phyloP scores from a whole-genome alignment of 2,113 vertebrate genomes.

The Vulpes ferrilata region DNA sequence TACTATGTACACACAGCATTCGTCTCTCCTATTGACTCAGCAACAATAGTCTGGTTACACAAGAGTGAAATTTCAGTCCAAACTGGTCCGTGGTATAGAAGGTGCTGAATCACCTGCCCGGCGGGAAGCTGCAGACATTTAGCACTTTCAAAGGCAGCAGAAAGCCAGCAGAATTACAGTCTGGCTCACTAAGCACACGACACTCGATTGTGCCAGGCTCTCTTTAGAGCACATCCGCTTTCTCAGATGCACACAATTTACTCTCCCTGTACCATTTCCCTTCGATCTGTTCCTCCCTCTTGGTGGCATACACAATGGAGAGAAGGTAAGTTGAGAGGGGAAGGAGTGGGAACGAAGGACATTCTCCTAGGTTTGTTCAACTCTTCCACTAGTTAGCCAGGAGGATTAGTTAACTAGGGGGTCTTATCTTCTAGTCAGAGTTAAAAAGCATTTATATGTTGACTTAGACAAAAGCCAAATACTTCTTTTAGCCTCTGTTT shows the following conservation, averaged over 20 bases:
- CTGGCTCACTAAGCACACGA: background rate
- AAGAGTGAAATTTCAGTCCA: conserved; percentile 26
- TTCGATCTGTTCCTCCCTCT: background rate
- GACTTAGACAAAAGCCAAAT: background rate
- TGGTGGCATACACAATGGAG: background rate
- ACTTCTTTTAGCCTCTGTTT: background rate
- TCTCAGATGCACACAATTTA: background rate
- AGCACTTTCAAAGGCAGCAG: conserved; percentile 30
- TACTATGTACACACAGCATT: background rate
- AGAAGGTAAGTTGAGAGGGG: background rate
- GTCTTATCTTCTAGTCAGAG: background rate
- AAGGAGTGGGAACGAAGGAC: background rate
- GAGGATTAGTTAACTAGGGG: background rate
- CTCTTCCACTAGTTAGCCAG: background rate
- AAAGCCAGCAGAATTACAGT: conserved; percentile 43
- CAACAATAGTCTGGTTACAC: conserved; percentile 13
- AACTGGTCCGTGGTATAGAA: background rate
- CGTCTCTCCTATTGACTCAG: conserved; percentile 42
- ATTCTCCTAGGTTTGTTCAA: background rate
- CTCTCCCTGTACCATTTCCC: background rate
- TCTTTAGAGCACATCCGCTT: background rate
- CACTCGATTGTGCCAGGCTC: background rate
- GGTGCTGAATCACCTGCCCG: conserved; percentile 53
- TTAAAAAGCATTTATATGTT: background rate
- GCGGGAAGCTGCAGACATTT: conserved; percentile 52